Conservation (phyloP, 2,113 vertebrate genomes). For the Okapia johnstoni region DNA sequence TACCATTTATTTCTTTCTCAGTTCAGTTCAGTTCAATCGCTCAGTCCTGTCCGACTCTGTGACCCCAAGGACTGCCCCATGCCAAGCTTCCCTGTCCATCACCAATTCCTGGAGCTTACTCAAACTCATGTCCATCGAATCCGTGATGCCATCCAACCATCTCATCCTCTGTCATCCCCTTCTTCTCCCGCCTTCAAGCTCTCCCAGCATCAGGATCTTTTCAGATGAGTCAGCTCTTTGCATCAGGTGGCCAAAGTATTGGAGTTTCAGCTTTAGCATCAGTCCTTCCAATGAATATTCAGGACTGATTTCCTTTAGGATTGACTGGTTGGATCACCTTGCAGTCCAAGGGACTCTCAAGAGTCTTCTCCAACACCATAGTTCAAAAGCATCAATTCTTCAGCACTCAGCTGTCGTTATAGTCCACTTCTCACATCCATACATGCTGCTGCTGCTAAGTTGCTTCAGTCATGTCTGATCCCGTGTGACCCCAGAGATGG, state of each 20-base stretch:
- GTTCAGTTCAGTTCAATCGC: background rate
- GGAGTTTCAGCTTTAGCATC: background rate
- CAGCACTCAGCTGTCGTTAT: background rate
- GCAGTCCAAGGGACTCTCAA: background rate
- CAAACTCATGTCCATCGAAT: background rate
- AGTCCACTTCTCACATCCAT: background rate
- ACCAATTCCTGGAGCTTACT: background rate
- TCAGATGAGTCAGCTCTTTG: background rate
- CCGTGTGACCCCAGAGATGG: too few species aligned
- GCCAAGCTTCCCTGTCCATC: background rate
- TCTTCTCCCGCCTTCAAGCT: background rate
- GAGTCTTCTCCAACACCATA: background rate
- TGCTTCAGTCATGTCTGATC: too few species aligned
- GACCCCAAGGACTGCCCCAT: background rate
- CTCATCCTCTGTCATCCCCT: background rate
- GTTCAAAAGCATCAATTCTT: background rate
- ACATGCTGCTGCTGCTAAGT: background rate
- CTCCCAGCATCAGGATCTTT: background rate
- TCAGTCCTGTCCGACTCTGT: background rate
- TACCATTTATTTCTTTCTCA: background rate
- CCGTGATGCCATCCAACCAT: background rate
- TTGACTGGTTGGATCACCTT: background rate
- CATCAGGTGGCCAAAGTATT: background rate
- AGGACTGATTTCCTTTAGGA: background rate
- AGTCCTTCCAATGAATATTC: background rate